Conservation (phyloP, 2,888 invertebrate genomes). For the Mythimna impura region DNA sequence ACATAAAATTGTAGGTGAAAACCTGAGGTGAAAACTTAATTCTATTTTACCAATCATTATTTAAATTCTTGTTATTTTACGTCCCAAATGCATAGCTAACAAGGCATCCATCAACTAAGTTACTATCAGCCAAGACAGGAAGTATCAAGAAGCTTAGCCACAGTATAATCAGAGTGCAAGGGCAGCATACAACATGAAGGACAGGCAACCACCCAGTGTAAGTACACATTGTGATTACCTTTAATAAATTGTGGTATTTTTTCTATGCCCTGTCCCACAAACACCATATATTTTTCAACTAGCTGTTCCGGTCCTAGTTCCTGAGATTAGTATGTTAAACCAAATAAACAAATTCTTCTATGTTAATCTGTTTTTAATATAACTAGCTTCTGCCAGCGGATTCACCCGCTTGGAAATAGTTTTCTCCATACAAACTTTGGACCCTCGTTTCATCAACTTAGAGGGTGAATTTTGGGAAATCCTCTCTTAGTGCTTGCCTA, state of each 20-base stretch:
- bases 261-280: background rate
- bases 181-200: background rate
- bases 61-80: background rate
- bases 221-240: background rate
- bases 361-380: too few relatives aligned
- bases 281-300: too few relatives aligned
- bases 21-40: background rate
- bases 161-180: too few relatives aligned
- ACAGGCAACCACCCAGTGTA: conserved; percentile 15
- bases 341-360: too few relatives aligned
- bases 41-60: background rate
- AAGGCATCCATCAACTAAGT: background rate
- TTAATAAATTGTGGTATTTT: background rate
- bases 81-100: background rate
- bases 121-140: background rate
- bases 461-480: too few relatives aligned
- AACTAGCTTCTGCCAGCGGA: too few relatives aligned
- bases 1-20: background rate
- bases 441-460: too few relatives aligned
- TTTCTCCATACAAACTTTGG: too few relatives aligned
- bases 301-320: too few relatives aligned
- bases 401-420: too few relatives aligned
- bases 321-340: too few relatives aligned
- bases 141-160: background rate
- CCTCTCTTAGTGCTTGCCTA: too few relatives aligned